These are phyloP conservation scores for Aselliscus stoliczkanus DNA, from an alignment of 2,797 vertebrate species.

Conservation along the genomic window DNA sequence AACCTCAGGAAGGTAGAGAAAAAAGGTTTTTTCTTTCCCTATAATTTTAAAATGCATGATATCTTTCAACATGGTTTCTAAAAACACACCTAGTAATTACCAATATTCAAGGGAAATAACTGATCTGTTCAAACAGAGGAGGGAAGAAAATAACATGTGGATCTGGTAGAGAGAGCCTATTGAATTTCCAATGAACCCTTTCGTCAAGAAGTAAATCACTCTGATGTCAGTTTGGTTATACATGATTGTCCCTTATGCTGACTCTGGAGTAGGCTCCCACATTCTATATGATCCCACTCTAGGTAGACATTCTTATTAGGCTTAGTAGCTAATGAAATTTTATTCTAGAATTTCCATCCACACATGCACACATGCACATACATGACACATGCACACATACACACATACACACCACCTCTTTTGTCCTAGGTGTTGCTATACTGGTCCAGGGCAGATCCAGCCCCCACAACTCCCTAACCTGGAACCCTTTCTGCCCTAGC, in stretches of 20 bases:
- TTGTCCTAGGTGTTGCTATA: background rate
- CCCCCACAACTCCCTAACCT: accelerated
- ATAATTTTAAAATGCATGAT: background rate
- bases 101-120: background rate
- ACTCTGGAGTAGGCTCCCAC: background rate
- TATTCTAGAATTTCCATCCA: background rate
- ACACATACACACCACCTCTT: background rate
- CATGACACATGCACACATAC: too few relatives aligned
- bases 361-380: accelerated
- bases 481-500: background rate
- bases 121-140: background rate
- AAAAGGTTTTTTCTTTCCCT: background rate
- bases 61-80: background rate
- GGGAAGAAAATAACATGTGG: background rate
- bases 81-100: background rate
- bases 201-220: background rate
- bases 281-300: background rate
- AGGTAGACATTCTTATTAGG: background rate
- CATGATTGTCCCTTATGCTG: background rate
- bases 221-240: background rate
- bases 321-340: background rate
- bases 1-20: background rate
- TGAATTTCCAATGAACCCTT: accelerated
- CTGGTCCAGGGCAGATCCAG: background rate
- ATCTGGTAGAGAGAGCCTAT: background rate